Evolutionary conservation across 2,888 invertebrate genomes (phyloP).

Genomic region (Bruchidius siliquastri): DNA sequence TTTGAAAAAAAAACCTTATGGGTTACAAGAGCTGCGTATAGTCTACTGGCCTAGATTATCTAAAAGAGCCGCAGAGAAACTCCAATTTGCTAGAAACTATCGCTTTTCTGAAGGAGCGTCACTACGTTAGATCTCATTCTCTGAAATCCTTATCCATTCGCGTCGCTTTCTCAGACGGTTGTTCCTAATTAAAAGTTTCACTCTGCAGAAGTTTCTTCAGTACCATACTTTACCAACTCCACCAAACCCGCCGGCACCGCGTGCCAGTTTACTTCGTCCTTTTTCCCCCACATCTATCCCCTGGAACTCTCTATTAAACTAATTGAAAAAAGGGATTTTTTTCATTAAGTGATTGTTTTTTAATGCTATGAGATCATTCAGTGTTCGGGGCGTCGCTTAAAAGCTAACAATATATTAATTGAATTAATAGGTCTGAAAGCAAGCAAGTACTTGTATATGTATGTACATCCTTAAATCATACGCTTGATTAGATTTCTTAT

Average conservation of each 20-base stretch:
- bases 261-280: not conserved
- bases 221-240: not conserved
- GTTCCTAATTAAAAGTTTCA: not conserved
- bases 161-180: not conserved
- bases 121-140: not conserved
- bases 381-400: too few species aligned
- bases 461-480: too few species aligned
- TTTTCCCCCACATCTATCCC: not conserved
- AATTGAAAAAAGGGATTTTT: not conserved
- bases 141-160: not conserved
- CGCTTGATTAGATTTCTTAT: too few species aligned
- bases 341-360: not conserved
- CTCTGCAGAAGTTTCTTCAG: not conserved
- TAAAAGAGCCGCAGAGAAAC: not conserved
- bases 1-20: too few species aligned
- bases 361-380: not conserved
- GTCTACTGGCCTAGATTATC: not conserved
- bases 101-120: not conserved
- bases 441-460: too few species aligned
- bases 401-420: too few species aligned
- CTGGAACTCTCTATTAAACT: not conserved
- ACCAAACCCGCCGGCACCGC: not conserved
- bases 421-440: too few species aligned
- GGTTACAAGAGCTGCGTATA: too few species aligned
- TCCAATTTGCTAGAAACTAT: not conserved